A percentile compares a stretch with the other conserved stretches of the same genome.
Conservation (phyloP, 2,113 vertebrate genomes). For the Strix uralensis region DNA sequence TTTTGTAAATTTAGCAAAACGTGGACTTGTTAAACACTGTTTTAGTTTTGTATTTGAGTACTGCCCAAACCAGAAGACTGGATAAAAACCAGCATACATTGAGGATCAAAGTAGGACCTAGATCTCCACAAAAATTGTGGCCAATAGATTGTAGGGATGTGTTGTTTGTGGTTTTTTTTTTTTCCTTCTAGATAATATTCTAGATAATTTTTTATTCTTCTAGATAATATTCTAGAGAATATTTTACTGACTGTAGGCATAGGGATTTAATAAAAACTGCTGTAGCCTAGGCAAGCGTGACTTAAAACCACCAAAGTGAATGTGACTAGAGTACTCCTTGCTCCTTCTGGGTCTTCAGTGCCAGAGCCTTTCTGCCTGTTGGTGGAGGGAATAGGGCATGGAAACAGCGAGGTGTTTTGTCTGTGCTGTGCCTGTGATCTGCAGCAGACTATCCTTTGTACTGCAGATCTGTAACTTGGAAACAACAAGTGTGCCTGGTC, state of each 20-base stretch:
- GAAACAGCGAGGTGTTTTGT: not conserved
- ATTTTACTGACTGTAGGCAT: not conserved
- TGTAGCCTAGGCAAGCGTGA: not conserved
- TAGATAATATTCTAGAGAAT: not conserved
- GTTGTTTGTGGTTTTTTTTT: not conserved
- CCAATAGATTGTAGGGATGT: not conserved
- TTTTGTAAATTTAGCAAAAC: not conserved
- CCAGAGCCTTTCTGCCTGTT: not conserved
- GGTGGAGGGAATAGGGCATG: not conserved
- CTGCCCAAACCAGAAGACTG: not conserved
- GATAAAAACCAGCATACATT: not conserved
- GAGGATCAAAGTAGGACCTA: not conserved
- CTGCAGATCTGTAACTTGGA: not conserved
- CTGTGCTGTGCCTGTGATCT: not conserved
- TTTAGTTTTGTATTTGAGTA: not conserved
- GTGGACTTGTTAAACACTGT: not conserved
- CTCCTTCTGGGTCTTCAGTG: not conserved
- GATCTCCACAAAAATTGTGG: not conserved
- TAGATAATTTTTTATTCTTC: not conserved
- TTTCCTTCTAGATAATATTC: not conserved
- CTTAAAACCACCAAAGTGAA: not conserved
- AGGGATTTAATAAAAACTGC: not conserved
- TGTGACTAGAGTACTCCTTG: not conserved
- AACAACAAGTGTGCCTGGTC: not conserved
- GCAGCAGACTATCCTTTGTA: not conserved